Percentiles rank a stretch among this genome's conserved stretches.
These are phyloP conservation scores for Bembecia ichneumoniformis DNA, from an alignment of 2,888 invertebrate species.

Conservation along the genomic window DNA sequence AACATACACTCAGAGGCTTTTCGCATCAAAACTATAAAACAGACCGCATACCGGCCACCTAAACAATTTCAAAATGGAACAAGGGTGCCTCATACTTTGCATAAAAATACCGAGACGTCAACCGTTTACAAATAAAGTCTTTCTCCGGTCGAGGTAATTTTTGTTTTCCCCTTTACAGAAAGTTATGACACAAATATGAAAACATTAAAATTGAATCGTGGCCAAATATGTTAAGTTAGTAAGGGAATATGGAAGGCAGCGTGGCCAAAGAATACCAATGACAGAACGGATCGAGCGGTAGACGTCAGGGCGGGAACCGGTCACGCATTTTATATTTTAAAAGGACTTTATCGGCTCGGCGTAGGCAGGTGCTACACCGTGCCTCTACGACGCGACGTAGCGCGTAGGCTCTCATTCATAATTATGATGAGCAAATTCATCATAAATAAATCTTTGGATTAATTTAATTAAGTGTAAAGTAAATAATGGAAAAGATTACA, in stretches of 20 bases:
- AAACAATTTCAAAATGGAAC: slow-evolving; percentile 61
- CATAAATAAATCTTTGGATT: background rate
- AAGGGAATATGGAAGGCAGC: slow-evolving; percentile 40
- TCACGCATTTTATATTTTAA: background rate
- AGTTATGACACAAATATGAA: slow-evolving; percentile 65
- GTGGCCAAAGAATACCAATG: slow-evolving; percentile 52
- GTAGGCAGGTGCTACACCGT: slow-evolving; percentile 47
- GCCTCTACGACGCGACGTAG: slow-evolving; percentile 9
- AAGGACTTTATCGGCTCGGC: slow-evolving; percentile 25
- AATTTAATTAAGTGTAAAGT: background rate
- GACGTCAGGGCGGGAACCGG: slow-evolving; percentile 4
- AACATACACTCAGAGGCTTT: slow-evolving; percentile 32
- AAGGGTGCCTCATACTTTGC: slow-evolving; percentile 49
- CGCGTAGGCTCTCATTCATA: background rate
- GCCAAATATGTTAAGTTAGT: slow-evolving; percentile 62
- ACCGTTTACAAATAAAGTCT: slow-evolving; percentile 65
- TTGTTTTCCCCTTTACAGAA: slow-evolving; percentile 56
- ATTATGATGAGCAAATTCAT: background rate
- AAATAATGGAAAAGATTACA: background rate
- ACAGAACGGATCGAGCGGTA: slow-evolving; percentile 14
- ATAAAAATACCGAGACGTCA: slow-evolving; percentile 65
- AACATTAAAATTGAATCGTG: slow-evolving; percentile 64
- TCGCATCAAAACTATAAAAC: slow-evolving; percentile 41
- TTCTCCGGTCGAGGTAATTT: slow-evolving; percentile 50
- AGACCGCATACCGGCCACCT: slow-evolving; percentile 45